Evolutionary conservation across 2,888 invertebrate species (phyloP), one percentile per base, ranked within the genome.

Genomic region (Synergus umbraculus): DNA sequence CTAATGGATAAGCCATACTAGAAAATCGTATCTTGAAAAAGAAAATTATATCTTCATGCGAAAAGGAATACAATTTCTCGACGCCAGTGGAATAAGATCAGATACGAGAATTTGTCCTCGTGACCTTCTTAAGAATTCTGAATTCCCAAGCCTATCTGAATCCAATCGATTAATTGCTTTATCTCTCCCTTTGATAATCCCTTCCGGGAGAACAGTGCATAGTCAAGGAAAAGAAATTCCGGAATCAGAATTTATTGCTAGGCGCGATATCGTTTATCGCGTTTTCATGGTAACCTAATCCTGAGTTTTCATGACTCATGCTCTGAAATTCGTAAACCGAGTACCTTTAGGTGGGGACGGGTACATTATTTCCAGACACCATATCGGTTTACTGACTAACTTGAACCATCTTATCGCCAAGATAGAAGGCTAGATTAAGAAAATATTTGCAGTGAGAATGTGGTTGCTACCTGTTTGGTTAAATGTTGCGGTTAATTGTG

Each of bases 401-500:
- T 69, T 69, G 22, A 49, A 49, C 46, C 73, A 73, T 54, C 73
- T 73, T 73, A 54, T 73, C 73, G 73, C n/a, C n/a, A 54, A 73
- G 54, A 54, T 73, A 37, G n/a, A 54, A 49, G 37, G 8, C 49
- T 49, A 54, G 73, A 73, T 73, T 54, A 73, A n/a, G 37, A 15
- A 73, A 73, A 37, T 54, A 54, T 54, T 73, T 73, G 29, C 73
- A 73, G 54, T 73, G n/a, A 73, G 73, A 73, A 73, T 73, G 49
- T 73, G 29, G 37, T 49, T 37, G n/a, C 54, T 54, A 54, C 54
- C 73, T 49, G 54, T n/a, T 41, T 73, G 73, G 54, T 49, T 73
- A 73, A 73, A 73, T 73, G 73, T 69, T 73, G 73, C 22, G 22
- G 73, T 37, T 73, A 54, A 73, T 73, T 73, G 73, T 73, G 46